Conservation (phyloP, 2,888 invertebrate species). For the Scaptodrosophila latifasciaeformis region DNA sequence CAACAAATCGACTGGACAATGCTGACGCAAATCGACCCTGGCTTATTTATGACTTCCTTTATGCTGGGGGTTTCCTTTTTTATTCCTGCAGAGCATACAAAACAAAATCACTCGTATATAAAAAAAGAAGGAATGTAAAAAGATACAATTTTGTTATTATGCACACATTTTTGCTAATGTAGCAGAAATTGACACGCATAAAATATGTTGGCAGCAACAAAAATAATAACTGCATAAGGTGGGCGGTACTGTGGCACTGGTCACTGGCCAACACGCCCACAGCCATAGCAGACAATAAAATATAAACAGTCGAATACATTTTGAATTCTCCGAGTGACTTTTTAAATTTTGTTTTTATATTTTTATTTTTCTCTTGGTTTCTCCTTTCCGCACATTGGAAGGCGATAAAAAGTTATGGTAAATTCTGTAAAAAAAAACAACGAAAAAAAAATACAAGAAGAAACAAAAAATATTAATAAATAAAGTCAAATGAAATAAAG, state of each 20-base stretch:
- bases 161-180: conserved; percentile 54
- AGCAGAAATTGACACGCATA: conserved; percentile 60
- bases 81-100: conserved; percentile 1
- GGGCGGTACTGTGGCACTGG: no score
- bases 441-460: not conserved
- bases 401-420: conserved; percentile 7
- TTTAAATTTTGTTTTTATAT: no score
- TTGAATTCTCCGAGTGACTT: no score
- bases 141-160: conserved; percentile 44
- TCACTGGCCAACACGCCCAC: conserved; percentile 2
- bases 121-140: conserved; percentile 38
- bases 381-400: no score
- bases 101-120: conserved; percentile 9
- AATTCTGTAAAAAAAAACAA: conserved; percentile 5
- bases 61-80: no score
- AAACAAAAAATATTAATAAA: conserved; percentile 20
- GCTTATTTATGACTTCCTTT: conserved; percentile 65
- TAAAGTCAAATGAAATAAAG: conserved; percentile 18
- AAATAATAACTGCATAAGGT: conserved; percentile 8
- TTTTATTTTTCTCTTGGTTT: no score
- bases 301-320: no score
- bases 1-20: conserved; percentile 22
- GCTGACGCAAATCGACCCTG: conserved; percentile 35
- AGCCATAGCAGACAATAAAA: no score
- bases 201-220: conserved; percentile 51